Evolutionary conservation across 2,888 invertebrate genomes (phyloP), one percentile per base, ranked within the genome.

Genomic region (Tanypteryx hageni): DNA sequence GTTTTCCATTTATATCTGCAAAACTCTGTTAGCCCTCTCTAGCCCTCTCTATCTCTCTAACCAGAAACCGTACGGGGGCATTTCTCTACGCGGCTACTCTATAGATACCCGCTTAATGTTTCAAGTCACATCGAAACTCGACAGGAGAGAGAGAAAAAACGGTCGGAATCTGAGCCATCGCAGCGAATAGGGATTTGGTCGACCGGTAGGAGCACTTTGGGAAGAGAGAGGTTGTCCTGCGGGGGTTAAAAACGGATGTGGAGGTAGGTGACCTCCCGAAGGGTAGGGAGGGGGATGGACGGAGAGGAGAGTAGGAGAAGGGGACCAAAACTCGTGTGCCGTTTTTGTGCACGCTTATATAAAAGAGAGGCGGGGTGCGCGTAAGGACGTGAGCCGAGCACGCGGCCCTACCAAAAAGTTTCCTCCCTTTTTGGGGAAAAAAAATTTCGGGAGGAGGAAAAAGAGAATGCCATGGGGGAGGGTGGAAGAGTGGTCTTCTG

Each of bases 331-430:
- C 13, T 76, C 76, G 76, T 76, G 76, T 22, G 76, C 76, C 76
- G 76, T 76, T 76, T 76, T 76, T 76, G 76, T 76, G 10, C 22
- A 27, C 27, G 22, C 27, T 76, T 11, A 76, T 76, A 61, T 61
- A 76, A 76, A 76, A 27, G 76, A 76, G 76, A 76, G 22, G 76
- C 76, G 76, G 76, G 76, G 76, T 27, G 76, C 22, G 22, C 76
- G 18, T 68, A 68, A 68, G 18, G 68, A 68, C 68, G 76, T 76
- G 27, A 76, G 44, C 5, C 44, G 1, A 44, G 76, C 76, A 76
- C 76, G 76, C 22, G 76, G 11, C 76, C 76, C 4, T 76, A 9
- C 68, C n/a, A n/a, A 68, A 68, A 68, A 68, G 44, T 44, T 44
- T 44, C 44, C 68, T 27, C 76, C 27, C 76, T 76, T 76, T 76